Base-by-base conservation (phyloP, 2,797 vertebrate species). In the Hylomyscus alleni region DNA sequence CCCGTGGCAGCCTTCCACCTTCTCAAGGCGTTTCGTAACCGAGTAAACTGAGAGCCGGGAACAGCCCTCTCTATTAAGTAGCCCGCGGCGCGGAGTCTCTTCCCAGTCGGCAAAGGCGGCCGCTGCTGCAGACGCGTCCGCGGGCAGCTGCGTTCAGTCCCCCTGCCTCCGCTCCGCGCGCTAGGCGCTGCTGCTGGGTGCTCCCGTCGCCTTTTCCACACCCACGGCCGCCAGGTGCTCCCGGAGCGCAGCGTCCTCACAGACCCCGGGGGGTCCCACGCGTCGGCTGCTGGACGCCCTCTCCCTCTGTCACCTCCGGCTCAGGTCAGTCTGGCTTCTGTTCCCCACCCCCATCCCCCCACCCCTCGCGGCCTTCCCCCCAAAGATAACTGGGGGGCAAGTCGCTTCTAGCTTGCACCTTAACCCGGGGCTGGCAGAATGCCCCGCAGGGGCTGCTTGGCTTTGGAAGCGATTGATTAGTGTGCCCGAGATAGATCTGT, bases 51-150 rank as follows among this genome's bases (percentile, higher is more conserved):
- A 99, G 99, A 98, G 98, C 96, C 98, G 98, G 99, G 99, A 99
- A 99, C 99, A 99, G 99, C 99, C 99, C 99, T 99, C 99, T 98
- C 99, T 98, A 98, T 99, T 99, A 99, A 99, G 99, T 98, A 99
- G 99, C 99, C 98, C 98, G 98, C 98, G 97, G 99, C 97, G 98
- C 98, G 98, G 98, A 99, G 98, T 97, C 98, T 98, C 99, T 98
- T 98, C 99, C 98, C 99, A 99, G 99, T 99, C 98, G 98, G 98
- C 99, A 97, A 96, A 97, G 98, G 98, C 97, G 99, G 98, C 98
- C 98, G 98, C 98, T 97, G 98, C 98, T 97, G 98, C 98, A 98
- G 98, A 98, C 98, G 98, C 99, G 99, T 99, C 99, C 98, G 98
- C 98, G 73, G 77, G 97, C 98, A 97, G 97, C 98, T 93, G 97